Evolutionary conservation across 2,888 invertebrate species (phyloP), one percentile per base, ranked within the genome.

Genomic region (Aleiodes testaceus): DNA sequence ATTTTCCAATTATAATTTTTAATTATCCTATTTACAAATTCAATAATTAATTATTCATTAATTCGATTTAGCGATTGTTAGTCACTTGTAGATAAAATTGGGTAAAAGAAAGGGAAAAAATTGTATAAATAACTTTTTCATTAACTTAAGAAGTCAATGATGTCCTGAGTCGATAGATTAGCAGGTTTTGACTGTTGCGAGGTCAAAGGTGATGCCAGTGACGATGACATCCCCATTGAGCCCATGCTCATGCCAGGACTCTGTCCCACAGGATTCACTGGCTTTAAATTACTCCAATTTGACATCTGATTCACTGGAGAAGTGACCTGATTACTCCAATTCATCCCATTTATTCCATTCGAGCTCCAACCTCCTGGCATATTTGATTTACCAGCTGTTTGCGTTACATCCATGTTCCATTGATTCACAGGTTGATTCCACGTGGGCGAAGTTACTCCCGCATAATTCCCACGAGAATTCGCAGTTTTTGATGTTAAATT

Each of bases 141-240:
- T 81, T 76, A 81, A 75, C 81, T 85, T 66, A 85, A 81, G 53
- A 85, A 79, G 68, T 85, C 85, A 79, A 85, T 82, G 6, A 85
- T 84, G 70, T 85, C 85, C 73, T 83, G 81, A 0, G 81, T 78
- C 7, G 83, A 80, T 20, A 82, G 77, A 71, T 79, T 82, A 59
- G 74, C 63, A 7, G 69, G 73, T 74, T 67, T 70, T 30, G n/a
- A 72, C 66, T 72, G 74, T 45, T 70, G 70, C 22, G 74, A 68
- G 7, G 75, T 70, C 7, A 53, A 53, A 55, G 74, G 74, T n/a
- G 70, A 69, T 22, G 70, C 74, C 5, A 75, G 66, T n/a, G 75
- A 59, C 20, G 74, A 50, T 11, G 77, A 74, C 73, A 77, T 77
- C 7, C 67, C 22, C 26, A 70, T 70, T 14, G 76, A 52, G 66